Conservation (phyloP, 2,888 invertebrate species). For the Ashinkailepas kermadecensis region DNA sequence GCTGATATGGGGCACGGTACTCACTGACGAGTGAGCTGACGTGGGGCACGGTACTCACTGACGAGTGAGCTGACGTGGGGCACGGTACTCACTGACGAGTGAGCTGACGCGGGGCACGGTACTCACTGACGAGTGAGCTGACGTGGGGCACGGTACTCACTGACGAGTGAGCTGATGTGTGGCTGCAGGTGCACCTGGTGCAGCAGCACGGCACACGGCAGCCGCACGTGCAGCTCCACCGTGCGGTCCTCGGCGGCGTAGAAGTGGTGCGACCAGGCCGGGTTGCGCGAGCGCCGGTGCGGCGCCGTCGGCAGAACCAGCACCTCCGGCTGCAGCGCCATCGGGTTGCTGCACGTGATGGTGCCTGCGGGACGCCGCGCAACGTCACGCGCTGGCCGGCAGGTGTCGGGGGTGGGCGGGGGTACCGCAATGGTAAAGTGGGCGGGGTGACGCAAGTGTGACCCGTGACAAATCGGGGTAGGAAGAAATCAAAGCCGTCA, state of each 20-base stretch:
- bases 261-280: slow-evolving; percentile 95
- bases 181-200: slow-evolving; percentile 82
- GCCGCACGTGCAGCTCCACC: slow-evolving; percentile 73
- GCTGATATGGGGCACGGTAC: slow-evolving; percentile 60
- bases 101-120: too few species aligned
- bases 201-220: slow-evolving; percentile 80
- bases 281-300: slow-evolving; percentile 67
- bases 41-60: too few species aligned
- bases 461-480: too few species aligned
- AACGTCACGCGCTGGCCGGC: too few species aligned
- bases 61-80: too few species aligned
- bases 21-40: too few species aligned
- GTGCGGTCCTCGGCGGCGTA: slow-evolving; percentile 75
- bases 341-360: slow-evolving; percentile 70
- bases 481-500: too few species aligned
- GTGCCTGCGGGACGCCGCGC: slow-evolving; percentile 45
- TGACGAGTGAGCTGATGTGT: slow-evolving; percentile 71
- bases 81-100: too few species aligned
- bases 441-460: too few species aligned
- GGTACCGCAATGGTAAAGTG: too few species aligned
- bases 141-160: slow-evolving; percentile 44
- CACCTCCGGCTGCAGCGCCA: slow-evolving; percentile 81
- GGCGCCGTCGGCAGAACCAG: slow-evolving; percentile 74
- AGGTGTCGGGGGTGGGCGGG: too few species aligned
- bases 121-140: too few species aligned